Conservation (phyloP, 2,888 invertebrate genomes). For the Belgica antarctica region DNA sequence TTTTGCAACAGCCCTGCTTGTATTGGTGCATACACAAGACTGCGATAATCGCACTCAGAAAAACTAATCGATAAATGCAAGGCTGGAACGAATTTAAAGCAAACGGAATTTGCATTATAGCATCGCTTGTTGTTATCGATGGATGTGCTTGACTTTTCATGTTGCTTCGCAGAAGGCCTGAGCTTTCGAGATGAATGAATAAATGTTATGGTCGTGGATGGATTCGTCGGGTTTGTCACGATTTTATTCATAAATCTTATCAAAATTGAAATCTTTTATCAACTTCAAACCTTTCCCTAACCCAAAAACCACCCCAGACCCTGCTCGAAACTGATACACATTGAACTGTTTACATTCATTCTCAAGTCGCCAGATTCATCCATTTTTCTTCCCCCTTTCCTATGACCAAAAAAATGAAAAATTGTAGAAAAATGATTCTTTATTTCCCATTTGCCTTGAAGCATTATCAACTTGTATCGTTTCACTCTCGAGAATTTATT, state of each 20-base stretch:
- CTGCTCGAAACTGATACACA: not conserved
- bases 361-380: slow-evolving; percentile 34
- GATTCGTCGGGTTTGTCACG: no score
- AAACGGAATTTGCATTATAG: not conserved
- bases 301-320: not conserved
- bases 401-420: not conserved
- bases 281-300: not conserved
- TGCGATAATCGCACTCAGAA: not conserved
- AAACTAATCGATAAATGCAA: slow-evolving; percentile 39
- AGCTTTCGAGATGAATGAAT: no score
- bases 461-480: not conserved
- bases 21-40: not conserved
- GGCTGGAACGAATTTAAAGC: slow-evolving; percentile 6
- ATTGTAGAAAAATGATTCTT: slow-evolving; percentile 18
- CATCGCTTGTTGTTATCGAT: not conserved
- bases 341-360: slow-evolving; percentile 33
- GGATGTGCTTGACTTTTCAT: no score
- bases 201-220: no score
- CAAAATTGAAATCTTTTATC: not conserved
- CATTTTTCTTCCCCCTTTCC: not conserved
- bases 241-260: no score
- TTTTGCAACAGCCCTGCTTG: not conserved
- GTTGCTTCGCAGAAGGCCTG: no score
- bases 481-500: not conserved
- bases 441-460: not conserved